Evolutionary conservation across 2,113 vertebrate genomes (phyloP).

Genomic region (Miniopterus natalensis): DNA sequence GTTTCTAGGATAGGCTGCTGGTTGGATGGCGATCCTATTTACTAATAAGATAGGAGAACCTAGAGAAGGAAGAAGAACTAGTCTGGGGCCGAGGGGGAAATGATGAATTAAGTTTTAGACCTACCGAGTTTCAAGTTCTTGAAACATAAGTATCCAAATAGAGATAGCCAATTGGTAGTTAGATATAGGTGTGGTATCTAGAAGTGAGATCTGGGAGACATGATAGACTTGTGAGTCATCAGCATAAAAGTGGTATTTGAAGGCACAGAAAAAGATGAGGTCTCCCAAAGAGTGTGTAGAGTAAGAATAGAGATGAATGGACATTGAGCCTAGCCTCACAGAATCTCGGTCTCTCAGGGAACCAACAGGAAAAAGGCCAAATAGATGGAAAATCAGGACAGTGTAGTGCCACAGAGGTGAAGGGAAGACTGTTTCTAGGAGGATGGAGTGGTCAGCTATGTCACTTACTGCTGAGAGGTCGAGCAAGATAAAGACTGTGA

Average conservation of each 20-base stretch:
- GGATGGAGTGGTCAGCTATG: neutral
- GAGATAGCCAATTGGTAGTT: neutral
- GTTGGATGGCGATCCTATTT: neutral
- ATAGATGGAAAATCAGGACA: neutral
- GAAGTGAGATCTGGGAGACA: conserved; percentile 1
- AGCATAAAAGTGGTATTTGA: conserved; percentile 35
- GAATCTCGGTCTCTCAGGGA: neutral
- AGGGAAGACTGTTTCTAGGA: neutral
- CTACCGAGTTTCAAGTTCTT: conserved; percentile 2
- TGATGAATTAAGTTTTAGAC: conserved; percentile 39
- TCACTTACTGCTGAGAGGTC: conserved; percentile 47
- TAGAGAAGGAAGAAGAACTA: conserved; percentile 15
- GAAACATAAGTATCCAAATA: conserved; percentile 37
- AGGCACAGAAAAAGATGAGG: conserved; percentile 44
- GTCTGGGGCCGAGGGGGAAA: neutral
- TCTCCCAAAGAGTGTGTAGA: conserved; percentile 15
- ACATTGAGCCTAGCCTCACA: neutral
- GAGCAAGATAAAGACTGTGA: conserved; percentile 46
- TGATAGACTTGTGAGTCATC: conserved; percentile 38
- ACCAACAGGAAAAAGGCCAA: neutral
- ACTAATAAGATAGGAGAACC: conserved; percentile 5
- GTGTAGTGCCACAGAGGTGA: neutral
- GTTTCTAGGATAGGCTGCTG: neutral
- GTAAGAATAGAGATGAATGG: neutral
- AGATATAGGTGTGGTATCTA: neutral